Conservation (phyloP, 2,113 vertebrate species). For the Daphoenositta chrysoptera region DNA sequence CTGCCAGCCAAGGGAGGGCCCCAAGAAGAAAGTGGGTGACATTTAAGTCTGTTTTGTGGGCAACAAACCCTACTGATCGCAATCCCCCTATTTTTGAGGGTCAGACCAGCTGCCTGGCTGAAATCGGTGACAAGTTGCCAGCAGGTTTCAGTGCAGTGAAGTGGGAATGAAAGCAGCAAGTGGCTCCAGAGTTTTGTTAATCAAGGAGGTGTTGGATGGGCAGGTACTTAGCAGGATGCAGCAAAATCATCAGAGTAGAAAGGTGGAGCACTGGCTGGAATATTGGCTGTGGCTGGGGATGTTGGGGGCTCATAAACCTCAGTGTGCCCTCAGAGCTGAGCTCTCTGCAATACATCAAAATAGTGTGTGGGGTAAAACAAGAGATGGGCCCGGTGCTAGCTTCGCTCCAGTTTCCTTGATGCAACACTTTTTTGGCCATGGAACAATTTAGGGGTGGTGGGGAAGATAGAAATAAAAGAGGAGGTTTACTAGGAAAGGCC, state of each 20-base stretch:
- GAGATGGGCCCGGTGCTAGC: fast-evolving
- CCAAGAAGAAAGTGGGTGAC: neutral
- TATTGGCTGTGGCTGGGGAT: neutral
- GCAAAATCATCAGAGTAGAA: neutral
- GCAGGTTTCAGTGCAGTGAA: neutral
- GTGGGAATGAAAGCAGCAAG: neutral
- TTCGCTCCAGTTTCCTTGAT: neutral
- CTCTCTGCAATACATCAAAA: neutral
- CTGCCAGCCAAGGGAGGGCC: fast-evolving
- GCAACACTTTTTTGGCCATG: neutral
- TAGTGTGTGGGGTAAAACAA: neutral
- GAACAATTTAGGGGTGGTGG: neutral
- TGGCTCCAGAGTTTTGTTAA: neutral
- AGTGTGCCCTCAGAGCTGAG: neutral
- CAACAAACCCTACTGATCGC: neutral
- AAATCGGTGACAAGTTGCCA: fast-evolving
- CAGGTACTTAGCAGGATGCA: neutral
- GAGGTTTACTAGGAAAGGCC: neutral
- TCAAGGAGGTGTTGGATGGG: neutral
- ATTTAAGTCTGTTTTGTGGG: neutral
- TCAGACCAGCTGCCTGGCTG: neutral
- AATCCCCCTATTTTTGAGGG: neutral
- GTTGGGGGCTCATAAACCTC: neutral
- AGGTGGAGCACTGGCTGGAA: neutral
- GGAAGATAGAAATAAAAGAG: neutral